Evolutionary conservation across 37 sponge, comb jelly and placozoan genomes (phyloP), one percentile per base, ranked within the genome.

Genomic region (Cladorhizidae sp.): DNA sequence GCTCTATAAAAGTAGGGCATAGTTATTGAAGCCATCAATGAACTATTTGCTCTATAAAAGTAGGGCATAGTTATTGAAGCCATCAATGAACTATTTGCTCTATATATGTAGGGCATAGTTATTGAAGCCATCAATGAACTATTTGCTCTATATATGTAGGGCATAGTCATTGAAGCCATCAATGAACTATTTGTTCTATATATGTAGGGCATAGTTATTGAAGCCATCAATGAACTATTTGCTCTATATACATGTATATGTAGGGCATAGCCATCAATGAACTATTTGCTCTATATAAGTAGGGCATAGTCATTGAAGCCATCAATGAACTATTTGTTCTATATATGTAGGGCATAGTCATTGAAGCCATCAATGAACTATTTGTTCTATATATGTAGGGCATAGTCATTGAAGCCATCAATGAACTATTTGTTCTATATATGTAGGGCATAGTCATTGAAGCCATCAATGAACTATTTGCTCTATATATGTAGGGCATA

Each of bases 41-140:
- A 94, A 57, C 69, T 94, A 0, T 58, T 94, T 28, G 92, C 15
- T n/a, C n/a, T n/a, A n/a, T n/a, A n/a, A n/a, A n/a, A n/a, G 22
- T 17, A 69, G 38, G 42, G 37, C 9, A 17, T 45, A 63, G 42
- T 64, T 26, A 90, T 94, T 40, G 94, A 90, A 33, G 49, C 88
- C 0, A 87, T 94, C 39, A 79, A 84, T 76, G 94, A 94, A 57
- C 69, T 94, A 0, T 58, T 94, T 28, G 92, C n/a, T n/a, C n/a
- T n/a, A n/a, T n/a, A n/a, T n/a, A n/a, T 55, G 22, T 17, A 69
- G 38, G 42, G 37, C 9, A 17, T 45, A 63, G 42, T 64, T 26
- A 90, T 94, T 40, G 94, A 90, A 33, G 49, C 88, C 0, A 87
- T 94, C 39, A 79, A 84, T 76, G 94, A 94, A 57, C 69, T 94